phyloP scores from a whole-genome alignment of 2,113 vertebrate species.

The Tinamus guttatus region DNA sequence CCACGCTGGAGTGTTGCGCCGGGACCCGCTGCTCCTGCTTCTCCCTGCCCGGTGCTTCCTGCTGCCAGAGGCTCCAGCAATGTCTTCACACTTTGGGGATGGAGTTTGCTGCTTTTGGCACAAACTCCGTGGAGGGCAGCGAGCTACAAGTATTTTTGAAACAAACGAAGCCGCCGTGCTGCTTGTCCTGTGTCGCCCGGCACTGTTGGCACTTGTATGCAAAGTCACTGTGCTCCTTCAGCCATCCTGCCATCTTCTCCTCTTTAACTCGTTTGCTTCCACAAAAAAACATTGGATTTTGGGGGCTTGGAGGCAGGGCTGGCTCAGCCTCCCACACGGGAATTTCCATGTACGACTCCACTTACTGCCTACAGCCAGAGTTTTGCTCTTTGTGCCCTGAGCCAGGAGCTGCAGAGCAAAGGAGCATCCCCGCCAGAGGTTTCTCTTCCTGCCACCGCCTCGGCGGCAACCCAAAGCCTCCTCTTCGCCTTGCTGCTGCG shows the following conservation, averaged over 20 bases:
- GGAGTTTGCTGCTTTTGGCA: background rate
- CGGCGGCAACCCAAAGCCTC: background rate
- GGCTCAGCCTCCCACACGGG: background rate
- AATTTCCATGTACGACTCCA: background rate
- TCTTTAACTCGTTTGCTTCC: background rate
- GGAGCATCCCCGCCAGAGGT: background rate
- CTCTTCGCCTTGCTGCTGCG: background rate
- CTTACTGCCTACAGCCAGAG: background rate
- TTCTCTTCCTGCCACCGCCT: background rate
- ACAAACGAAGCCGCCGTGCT: too few species aligned
- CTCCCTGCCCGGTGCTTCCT: background rate
- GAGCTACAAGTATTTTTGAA: too few species aligned
- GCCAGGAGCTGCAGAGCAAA: background rate
- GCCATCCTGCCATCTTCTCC: constrained; percentile 16
- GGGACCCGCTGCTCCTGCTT: too few species aligned
- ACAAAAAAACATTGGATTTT: background rate
- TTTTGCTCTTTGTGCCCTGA: background rate
- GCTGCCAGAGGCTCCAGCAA: background rate
- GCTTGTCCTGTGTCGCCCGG: background rate
- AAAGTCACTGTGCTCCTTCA: constrained; percentile 48
- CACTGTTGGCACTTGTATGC: constrained; percentile 27
- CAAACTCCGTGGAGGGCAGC: background rate
- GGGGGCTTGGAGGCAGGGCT: background rate
- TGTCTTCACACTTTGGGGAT: background rate
- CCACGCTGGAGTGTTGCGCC: background rate